Conservation (phyloP, 2,888 invertebrate genomes). For the Ashinkailepas kermadecensis region DNA sequence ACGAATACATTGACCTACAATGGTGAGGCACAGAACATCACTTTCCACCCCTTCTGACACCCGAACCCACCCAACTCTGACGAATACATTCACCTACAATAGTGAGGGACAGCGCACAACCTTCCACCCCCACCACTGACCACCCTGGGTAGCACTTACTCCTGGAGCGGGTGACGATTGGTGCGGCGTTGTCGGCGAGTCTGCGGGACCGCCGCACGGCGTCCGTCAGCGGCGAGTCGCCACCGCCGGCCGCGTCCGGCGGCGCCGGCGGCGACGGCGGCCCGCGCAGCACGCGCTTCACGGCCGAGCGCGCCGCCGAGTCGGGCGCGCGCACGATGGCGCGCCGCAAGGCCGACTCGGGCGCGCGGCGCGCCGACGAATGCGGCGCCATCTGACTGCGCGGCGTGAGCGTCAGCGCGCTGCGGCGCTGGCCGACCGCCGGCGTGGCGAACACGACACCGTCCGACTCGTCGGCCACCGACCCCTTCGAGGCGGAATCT, state of each 20-base stretch:
- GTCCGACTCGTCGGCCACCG: no score
- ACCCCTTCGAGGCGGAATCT: no score
- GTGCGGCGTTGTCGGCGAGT: not conserved
- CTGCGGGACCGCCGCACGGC: not conserved
- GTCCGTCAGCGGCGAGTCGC: not conserved
- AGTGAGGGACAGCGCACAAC: no score
- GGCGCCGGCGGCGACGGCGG: not conserved
- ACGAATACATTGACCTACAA: not conserved
- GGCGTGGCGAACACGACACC: no score
- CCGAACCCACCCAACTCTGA: not conserved
- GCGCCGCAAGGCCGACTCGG: conserved; percentile 7
- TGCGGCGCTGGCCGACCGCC: no score
- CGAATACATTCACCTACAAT: not conserved
- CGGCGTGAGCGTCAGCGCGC: not conserved
- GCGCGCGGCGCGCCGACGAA: not conserved
- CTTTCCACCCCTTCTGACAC: not conserved
- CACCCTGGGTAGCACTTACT: not conserved
- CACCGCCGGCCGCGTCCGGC: not conserved
- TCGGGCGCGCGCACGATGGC: not conserved
- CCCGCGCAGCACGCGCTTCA: not conserved
- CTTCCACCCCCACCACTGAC: not conserved
- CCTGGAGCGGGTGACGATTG: not conserved
- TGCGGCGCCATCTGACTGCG: not conserved
- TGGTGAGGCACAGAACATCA: not conserved
- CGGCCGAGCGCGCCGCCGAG: not conserved